Evolutionary conservation across 1,140 invertebrate genomes (phyloP).

Genomic region (Ostrea edulis): DNA sequence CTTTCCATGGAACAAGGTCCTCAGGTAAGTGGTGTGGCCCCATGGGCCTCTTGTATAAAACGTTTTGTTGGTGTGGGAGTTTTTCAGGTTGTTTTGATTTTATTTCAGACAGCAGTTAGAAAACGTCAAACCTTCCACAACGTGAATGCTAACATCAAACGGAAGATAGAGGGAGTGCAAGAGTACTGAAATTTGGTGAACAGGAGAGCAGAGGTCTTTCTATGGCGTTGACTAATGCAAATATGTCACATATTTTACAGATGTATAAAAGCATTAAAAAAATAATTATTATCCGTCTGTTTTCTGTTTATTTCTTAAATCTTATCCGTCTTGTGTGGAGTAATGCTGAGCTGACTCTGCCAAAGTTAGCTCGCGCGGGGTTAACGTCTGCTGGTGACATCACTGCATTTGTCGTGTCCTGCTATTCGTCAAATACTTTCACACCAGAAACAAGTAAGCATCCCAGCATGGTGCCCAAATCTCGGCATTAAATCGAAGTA

Average conservation of each 20-base stretch:
- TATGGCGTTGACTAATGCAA: not conserved
- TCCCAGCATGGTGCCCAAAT: conserved; percentile 25
- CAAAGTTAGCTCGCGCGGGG: not conserved
- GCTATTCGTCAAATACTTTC: conserved; percentile 34
- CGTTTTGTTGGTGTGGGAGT: no score
- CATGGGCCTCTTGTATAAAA: no score
- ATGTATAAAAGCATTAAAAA: not conserved
- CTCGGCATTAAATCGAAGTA: conserved; percentile 14
- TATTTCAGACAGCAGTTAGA: conserved; percentile 80
- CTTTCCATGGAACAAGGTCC: no score
- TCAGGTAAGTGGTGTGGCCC: no score
- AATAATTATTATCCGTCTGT: not conserved
- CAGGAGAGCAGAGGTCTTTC: not conserved
- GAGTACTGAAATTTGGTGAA: not conserved
- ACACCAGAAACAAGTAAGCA: not conserved
- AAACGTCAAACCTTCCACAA: conserved; percentile 82
- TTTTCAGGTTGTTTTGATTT: conserved; percentile 48
- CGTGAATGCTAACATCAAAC: conserved; percentile 88
- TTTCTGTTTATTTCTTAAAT: not conserved
- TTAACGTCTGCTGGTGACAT: conserved; percentile 2
- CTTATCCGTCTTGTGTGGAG: not conserved
- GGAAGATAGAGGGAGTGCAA: conserved; percentile 54
- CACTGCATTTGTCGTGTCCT: conserved; percentile 8
- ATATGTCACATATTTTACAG: not conserved
- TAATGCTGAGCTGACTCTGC: not conserved